Base-by-base conservation (phyloP, 2,888 invertebrate genomes). In the Suillia variegata region DNA sequence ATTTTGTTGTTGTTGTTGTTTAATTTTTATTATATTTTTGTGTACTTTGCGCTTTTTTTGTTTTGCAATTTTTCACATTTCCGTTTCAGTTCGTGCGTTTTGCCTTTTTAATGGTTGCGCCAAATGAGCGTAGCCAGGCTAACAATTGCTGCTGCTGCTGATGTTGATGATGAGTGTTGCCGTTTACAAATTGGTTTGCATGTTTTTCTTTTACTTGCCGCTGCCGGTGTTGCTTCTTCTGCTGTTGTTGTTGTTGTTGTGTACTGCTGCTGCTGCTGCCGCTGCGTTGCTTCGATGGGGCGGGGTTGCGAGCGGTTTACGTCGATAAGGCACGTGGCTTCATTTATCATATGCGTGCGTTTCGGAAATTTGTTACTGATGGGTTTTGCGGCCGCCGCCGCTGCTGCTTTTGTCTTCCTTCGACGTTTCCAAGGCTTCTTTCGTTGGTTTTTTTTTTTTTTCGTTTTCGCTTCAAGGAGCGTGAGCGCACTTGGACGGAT, bases 271-370 rank as follows among this genome's bases (percentile, higher is more conserved):
- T n/a, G n/a, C n/a, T n/a, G n/a, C n/a, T n/a, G n/a, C n/a, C n/a
- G n/a, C n/a, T n/a, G n/a, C n/a, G n/a, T n/a, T n/a, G n/a, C n/a
- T n/a, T n/a, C n/a, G n/a, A n/a, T n/a, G n/a, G 38, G 13, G n/a
- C 12, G n/a, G 38, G 6, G 38, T 8, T n/a, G 5, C 12, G 6
- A 38, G 38, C n/a, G 3, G 4, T 38, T 38, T n/a, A 38, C 38
- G 62, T 63, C 67, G 78, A 79, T 78, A 77, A 76, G 77, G 72
- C 79, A 78, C 79, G 77, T 79, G 77, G 73, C 79, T 74, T 75
- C 78, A 75, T 77, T 78, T 78, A 74, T 77, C 75, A 77, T 71
- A 58, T 62, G 67, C 69, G 38, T 38, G 38, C n/a, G 38, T n/a
- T 38, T n/a, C n/a, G 38, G 38, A 38, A 38, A 38, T 38, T 38